Conservation (phyloP, 2,888 invertebrate species). For the Sesia bembeciformis region DNA sequence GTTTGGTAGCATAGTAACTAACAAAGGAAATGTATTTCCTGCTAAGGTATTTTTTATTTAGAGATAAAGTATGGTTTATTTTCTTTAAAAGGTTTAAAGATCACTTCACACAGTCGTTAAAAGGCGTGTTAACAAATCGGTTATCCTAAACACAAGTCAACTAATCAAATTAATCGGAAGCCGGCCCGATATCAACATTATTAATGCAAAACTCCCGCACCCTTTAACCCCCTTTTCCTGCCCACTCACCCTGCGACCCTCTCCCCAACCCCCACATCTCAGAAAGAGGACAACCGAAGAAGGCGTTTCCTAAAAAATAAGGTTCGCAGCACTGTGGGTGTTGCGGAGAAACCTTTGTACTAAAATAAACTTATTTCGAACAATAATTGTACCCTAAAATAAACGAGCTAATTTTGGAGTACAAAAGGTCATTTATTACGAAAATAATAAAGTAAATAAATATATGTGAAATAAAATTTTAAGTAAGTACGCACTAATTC, state of each 20-base stretch:
- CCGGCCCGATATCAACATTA: conserved; percentile 69
- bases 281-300: conserved; percentile 35
- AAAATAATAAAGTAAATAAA: too few relatives aligned
- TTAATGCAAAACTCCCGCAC: conserved; percentile 63
- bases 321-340: conserved; percentile 10
- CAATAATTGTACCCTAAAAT: too few relatives aligned
- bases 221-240: conserved; percentile 22
- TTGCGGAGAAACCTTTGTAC: background rate
- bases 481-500: too few relatives aligned
- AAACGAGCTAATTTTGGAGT: too few relatives aligned
- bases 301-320: conserved; percentile 20
- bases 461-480: too few relatives aligned
- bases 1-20: too few relatives aligned
- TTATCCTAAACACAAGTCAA: conserved; percentile 48
- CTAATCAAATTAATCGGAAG: conserved; percentile 70
- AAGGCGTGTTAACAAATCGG: conserved; percentile 9
- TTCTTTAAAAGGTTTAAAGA: background rate
- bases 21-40: too few relatives aligned
- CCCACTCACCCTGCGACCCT: conserved; percentile 16
- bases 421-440: too few relatives aligned
- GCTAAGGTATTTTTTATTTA: too few relatives aligned
- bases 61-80: too few relatives aligned
- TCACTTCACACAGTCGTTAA: background rate
- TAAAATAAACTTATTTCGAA: background rate
- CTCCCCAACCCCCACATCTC: conserved; percentile 30